Evolutionary conservation across 2,888 invertebrate species (phyloP), one percentile per base, ranked within the genome.

Genomic region (Kuschelorhynchus macadamiae): DNA sequence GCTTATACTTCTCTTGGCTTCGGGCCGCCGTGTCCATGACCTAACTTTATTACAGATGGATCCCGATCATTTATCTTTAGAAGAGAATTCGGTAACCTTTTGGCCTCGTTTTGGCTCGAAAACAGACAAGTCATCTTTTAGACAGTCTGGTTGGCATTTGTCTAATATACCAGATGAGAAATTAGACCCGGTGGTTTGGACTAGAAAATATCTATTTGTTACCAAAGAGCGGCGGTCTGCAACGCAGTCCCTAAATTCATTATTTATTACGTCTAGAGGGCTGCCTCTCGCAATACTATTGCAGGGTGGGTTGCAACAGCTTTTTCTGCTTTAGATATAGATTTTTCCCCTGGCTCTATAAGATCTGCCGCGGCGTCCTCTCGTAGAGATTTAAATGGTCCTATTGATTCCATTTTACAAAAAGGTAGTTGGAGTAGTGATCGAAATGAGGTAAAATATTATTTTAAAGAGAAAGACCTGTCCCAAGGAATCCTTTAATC

Each of bases 351-450:
- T 4, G 55, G 55, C 5, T 12, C 12, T 41, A 55, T 55, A 12
- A 7, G 55, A 18, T 55, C 55, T 12, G 55, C 55, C 4, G 55
- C 41, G 20, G 39, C 55, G 5, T 55, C 55, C 2, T 55, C 55
- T 3, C 30, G 30, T 30, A 30, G 30, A 30, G 30, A 30, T 30
- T 30, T 9, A 4, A 30, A 30, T 30, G 11, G 4, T 7, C 30
- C 30, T 30, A 30, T 30, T 30, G 63, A 70, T 11, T 1, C 12
- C n/a, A 63, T 67, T 17, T 33, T 70, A 11, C 46, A 36, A 56
- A 50, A 61, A 36, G 71, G 69, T 4, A 69, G 69, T 41, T 71
- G 71, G 65, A 61, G 49, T 11, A 46, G 53, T 9, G 30, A 56
- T 5, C 12, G 41, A 21, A 71, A 71, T 49, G 52, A 67, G 30